Percentiles rank a stretch among this genome's conserved stretches.
Evolutionary conservation across 1,140 invertebrate genomes (phyloP).

Genomic region (Gonioctena quinquepunctata): DNA sequence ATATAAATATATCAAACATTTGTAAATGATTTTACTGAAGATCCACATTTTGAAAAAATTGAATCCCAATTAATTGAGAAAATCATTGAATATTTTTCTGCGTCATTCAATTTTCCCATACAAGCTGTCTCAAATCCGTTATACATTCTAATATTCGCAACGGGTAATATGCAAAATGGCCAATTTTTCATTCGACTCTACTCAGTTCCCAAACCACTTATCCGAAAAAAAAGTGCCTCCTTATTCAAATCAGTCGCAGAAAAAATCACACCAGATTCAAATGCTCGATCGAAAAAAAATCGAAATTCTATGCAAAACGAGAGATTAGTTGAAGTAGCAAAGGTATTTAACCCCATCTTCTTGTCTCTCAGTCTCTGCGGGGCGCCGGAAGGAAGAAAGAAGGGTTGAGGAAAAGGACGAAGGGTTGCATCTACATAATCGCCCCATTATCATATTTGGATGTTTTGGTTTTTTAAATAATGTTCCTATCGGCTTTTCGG

Average conservation of each 20-base stretch:
- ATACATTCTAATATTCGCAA: too few relatives aligned
- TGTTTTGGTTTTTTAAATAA: conserved; percentile 21
- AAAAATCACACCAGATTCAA: conserved; percentile 17
- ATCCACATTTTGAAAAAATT: too few relatives aligned
- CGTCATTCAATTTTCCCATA: too few relatives aligned
- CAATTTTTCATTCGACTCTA: conserved; percentile 6
- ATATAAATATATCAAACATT: too few relatives aligned
- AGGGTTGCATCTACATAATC: conserved; percentile 20
- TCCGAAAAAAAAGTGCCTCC: conserved; percentile 1
- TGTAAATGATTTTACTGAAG: too few relatives aligned
- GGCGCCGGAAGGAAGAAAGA: neutral
- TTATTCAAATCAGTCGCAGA: conserved; percentile 17
- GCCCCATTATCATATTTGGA: conserved; percentile 20
- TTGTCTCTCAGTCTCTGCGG: conserved; percentile 10
- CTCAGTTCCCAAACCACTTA: conserved; percentile 20
- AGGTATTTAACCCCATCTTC: conserved; percentile 23
- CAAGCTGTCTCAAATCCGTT: too few relatives aligned
- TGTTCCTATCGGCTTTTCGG: conserved; percentile 10
- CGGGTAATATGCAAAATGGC: neutral
- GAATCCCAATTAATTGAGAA: too few relatives aligned
- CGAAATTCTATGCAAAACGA: conserved; percentile 1
- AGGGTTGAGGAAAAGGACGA: neutral
- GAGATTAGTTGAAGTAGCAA: conserved; percentile 17
- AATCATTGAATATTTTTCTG: too few relatives aligned
- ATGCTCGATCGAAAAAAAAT: conserved; percentile 12